A percentile compares a stretch with the other conserved stretches of the same genome.
Evolutionary conservation across 2,113 vertebrate genomes (phyloP).

Genomic region (Corapipo altera): DNA sequence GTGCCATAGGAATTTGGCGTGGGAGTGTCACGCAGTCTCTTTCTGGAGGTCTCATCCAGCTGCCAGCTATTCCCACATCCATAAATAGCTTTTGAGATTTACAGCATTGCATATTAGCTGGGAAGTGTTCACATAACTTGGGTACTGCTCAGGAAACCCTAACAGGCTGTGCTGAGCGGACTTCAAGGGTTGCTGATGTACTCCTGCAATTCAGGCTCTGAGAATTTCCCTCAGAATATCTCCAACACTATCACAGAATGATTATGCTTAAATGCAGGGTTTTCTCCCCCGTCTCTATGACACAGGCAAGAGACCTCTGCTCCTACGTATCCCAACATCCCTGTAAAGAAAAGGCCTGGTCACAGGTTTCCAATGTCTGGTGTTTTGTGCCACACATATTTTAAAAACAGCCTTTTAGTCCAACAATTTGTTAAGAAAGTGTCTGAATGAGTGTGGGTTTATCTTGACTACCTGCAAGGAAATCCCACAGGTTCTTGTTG

Average conservation of each 20-base stretch:
- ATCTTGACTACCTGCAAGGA: constrained; percentile 49
- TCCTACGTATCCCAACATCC: neutral
- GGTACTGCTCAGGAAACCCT: neutral
- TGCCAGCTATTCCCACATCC: neutral
- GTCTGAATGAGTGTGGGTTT: constrained; percentile 37
- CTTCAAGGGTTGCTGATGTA: neutral
- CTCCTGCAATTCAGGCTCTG: neutral
- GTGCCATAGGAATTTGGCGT: neutral
- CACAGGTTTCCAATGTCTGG: neutral
- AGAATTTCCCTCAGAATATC: neutral
- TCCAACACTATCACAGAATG: neutral
- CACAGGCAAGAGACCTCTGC: neutral
- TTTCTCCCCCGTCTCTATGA: neutral
- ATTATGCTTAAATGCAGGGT: neutral
- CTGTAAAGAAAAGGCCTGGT: neutral
- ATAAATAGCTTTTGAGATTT: neutral
- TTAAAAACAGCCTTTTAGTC: neutral
- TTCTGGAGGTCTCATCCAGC: neutral
- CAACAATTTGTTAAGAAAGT: neutral
- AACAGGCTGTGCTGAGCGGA: neutral
- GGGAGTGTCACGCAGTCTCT: neutral
- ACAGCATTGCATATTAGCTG: neutral
- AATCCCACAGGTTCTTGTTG: constrained; percentile 35
- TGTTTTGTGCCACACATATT: neutral
- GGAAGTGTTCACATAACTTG: neutral